phyloP scores from a whole-genome alignment of 2,888 invertebrate genomes.

The Drosophila meridiana region DNA sequence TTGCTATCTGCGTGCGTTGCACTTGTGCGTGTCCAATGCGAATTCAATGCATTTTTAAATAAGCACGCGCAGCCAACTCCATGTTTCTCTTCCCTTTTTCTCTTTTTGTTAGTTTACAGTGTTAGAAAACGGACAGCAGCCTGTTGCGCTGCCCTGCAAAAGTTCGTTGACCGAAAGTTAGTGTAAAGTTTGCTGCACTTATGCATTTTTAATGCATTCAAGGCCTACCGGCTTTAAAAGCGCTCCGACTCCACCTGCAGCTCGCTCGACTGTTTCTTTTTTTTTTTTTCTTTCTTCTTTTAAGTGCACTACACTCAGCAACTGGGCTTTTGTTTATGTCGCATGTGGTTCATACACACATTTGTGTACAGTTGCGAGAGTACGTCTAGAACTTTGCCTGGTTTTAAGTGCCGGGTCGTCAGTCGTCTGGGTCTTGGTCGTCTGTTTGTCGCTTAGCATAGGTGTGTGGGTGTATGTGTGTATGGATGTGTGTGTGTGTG shows the following conservation, averaged over 20 bases:
- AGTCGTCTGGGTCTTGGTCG: constrained; percentile 53
- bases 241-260: neutral
- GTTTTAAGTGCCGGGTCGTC: constrained; percentile 60
- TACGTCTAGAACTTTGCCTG: constrained; percentile 69
- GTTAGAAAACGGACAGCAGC: constrained; percentile 21
- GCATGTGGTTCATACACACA: constrained; percentile 32
- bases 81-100: neutral
- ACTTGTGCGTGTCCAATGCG: constrained; percentile 30
- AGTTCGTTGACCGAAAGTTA: constrained; percentile 68
- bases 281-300: constrained; percentile 13
- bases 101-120: constrained; percentile 8
- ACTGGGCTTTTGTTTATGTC: constrained; percentile 72
- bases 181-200: constrained; percentile 41
- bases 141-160: constrained; percentile 30
- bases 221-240: constrained; percentile 36
- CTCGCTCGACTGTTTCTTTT: constrained; percentile 3
- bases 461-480: neutral
- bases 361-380: constrained; percentile 28
- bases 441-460: constrained; percentile 14
- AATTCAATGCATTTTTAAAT: constrained; percentile 8
- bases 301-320: constrained; percentile 65
- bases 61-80: constrained; percentile 13
- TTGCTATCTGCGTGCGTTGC: neutral
- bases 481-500: constrained; percentile 1
- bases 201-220: constrained; percentile 71